phyloP scores from a whole-genome alignment of 2,797 vertebrate species.

The Neostethus bicornis region DNA sequence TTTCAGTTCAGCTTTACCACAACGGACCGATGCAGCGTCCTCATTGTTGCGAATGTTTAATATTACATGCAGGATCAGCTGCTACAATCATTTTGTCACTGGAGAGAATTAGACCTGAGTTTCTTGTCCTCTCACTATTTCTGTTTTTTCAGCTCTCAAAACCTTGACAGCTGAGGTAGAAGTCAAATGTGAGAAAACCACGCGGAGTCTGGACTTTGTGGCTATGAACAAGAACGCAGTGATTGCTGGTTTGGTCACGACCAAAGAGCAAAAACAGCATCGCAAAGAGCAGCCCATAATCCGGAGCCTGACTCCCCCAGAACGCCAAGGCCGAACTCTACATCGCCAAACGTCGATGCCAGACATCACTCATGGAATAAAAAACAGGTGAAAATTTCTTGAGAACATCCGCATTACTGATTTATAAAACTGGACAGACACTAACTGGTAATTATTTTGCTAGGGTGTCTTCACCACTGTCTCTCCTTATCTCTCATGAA shows the following conservation, averaged over 20 bases:
- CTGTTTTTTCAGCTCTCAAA: constrained; percentile 47
- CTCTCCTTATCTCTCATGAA: constrained; percentile 49
- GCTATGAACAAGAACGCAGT: constrained; percentile 57
- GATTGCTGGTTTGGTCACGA: constrained; percentile 43
- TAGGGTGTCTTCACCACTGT: constrained; percentile 48
- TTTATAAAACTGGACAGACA: not conserved
- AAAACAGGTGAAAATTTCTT: constrained; percentile 46
- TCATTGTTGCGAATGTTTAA: too few species aligned
- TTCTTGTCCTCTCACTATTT: too few species aligned
- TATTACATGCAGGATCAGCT: too few species aligned
- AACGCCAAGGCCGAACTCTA: not conserved
- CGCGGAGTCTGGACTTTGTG: constrained; percentile 32
- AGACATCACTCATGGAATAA: constrained; percentile 41
- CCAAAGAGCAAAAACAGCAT: constrained; percentile 53
- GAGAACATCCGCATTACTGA: not conserved
- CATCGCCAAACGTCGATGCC: not conserved
- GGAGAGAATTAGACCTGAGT: too few species aligned
- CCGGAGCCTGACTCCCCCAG: not conserved
- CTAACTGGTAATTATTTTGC: not conserved
- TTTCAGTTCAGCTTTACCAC: too few species aligned
- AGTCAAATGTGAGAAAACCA: not conserved
- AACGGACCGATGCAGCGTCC: too few species aligned
- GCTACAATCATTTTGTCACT: too few species aligned
- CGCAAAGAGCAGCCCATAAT: constrained; percentile 18
- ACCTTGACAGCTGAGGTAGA: constrained; percentile 49